Base-by-base conservation (phyloP, 2,797 vertebrate genomes). In the Ctenopoma kingsleyae region DNA sequence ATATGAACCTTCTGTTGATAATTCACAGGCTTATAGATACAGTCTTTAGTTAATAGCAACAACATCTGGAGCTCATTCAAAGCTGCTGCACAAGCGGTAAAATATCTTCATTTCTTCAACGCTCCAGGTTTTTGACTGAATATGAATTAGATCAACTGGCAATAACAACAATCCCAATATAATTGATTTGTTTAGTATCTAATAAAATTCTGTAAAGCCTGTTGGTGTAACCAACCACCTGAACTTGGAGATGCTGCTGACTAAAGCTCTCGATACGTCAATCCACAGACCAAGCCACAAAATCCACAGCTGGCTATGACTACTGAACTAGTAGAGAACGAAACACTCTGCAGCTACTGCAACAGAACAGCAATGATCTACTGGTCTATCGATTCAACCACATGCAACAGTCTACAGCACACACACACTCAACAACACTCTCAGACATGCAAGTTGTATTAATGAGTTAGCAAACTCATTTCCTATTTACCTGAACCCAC, bases 401-500 rank as follows among this genome's bases (percentile, higher is more conserved):
- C 80, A 83, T 74, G 72, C 80, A 81, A 25, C 49, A 60, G 50
- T 71, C 73, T 61, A 81, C 72, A 70, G 27, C 86, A 85, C 82
- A 79, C 30, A 79, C 80, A 53, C 79, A 61, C 78, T 65, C 82
- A 57, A 20, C 78, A 79, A 56, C 85, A 87, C 64, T 76, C 80
- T 67, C 80, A 88, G 61, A 84, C 88, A 90, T 89, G 77, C 85
- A 77, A 67, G 73, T 82, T 86, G 87, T 83, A 92, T 91, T 89
- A 89, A 92, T 92, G 85, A 93, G 90, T 94, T 90, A 91, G 90
- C 91, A 89, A 87, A 92, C 85, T 87, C 43, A 71, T 83, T 80
- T 90, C 90, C 93, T 91, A 94, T 95, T 95, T 95, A 96, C 94
- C 95, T 96, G 95, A 89, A 95, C 94, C 93, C 94, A 95, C 94